Evolutionary conservation across 2,888 invertebrate species (phyloP), one percentile per base, ranked within the genome.

Genomic region (Trichogramma evanescens): DNA sequence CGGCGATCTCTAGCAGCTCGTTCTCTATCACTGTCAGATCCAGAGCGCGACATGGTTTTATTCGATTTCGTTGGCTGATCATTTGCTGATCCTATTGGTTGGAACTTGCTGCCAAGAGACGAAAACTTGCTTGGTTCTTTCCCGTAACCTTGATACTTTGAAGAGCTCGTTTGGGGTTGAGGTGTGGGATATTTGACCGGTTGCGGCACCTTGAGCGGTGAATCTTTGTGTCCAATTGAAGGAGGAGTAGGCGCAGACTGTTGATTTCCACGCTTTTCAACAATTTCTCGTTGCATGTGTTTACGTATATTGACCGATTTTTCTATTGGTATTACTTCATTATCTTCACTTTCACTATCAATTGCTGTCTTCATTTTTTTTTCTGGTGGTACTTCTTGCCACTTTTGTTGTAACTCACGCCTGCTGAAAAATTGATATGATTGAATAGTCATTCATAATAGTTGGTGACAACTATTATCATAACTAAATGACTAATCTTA

Each of bases 31-130:
- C 76, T 76, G 38, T 79, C 78, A 0, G 78, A 79, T 53, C 83
- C 84, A 2, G 84, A 83, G 70, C 83, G 81, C 13, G 82, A 83
- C 45, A 83, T 83, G n/a, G 82, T 82, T 69, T 82, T 81, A 66
- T 80, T 81, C 10, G 69, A 70, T 40, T 71, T 74, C 43, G 76
- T 74, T 6, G 73, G 68, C 4, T 74, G 45, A 45, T 45, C 9
- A 45, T 45, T 45, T 9, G 45, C 9, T 45, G 45, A 45, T 45
- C 77, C 77, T 6, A 77, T 77, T 0, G 77, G 77, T 49, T 77
- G 77, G 52, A 77, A 77, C 56, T 77, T 77, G 10, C 74, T 72
- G 3, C 75, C 74, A 3, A 77, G 68, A 51, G 68, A 69, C 4
- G 66, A 68, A 50, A 75, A 76, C 52, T 77, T 76, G 0, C 65